Evolutionary conservation across 2,113 vertebrate genomes (phyloP), one percentile per base, ranked within the genome.

Genomic region (Nerophis ophidion): DNA sequence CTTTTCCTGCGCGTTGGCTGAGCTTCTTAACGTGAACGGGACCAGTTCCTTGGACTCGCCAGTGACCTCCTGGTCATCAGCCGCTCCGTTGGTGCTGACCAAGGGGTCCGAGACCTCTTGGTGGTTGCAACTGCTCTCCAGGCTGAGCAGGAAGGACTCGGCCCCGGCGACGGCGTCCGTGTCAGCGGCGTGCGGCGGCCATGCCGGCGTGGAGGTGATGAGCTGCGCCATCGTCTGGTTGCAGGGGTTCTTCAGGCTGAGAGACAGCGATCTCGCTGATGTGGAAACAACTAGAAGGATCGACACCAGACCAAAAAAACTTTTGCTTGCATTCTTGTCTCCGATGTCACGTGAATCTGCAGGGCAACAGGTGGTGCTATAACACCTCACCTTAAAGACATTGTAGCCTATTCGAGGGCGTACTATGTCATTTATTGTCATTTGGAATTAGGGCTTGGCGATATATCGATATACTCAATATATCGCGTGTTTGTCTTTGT

Each of bases 201-300:
- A 90, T 16, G 90, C 84, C 0, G 92, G 91, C 0, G 74, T 91
- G 60, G 93, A 93, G 70, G 91, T 91, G 84, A 89, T 81, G 0
- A 92, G 90, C 71, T 86, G 80, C 52, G 88, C 88, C 68, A 83
- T 46, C 2, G 86, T 81, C 61, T 90, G 75, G 74, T 80, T 90
- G 89, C 91, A 92, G 77, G 84, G 83, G 70, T 92, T 92, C 88
- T 92, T 94, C 81, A 93, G 77, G 80, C 92, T 92, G 60, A 93
- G 87, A 5, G 92, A 90, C 40, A 92, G 79, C 1, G 90, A 84
- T 57, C 86, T 89, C 0, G 85, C 59, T 14, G 75, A 54, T 4
- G 71, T 72, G 16, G 87, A 81, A 8, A 81, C 66, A 8, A 17
- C 54, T 56, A 38, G 10, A 7, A 42, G 16, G 5, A 44, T 11